Base-by-base conservation (phyloP, 2,113 vertebrate species). In the Plecturocebus donacophilus region DNA sequence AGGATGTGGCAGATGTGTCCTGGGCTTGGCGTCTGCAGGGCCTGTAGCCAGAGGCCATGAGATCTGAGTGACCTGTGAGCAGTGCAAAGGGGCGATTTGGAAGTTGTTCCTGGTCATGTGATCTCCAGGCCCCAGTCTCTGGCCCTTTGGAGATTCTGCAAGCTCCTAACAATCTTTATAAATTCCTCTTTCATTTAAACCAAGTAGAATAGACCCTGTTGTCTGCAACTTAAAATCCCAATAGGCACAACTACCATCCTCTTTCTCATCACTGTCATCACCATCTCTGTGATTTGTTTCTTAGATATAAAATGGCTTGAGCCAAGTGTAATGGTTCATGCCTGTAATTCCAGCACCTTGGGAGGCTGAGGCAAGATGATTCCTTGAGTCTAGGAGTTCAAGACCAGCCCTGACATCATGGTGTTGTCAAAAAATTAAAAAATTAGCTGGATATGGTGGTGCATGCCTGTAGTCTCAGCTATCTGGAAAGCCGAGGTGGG, bases 1-100 rank as follows among this genome's bases (percentile, higher is more conserved):
- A 40, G 56, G 87, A 32, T 40, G 2, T 19, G 14, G 54, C 61
- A 38, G 38, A 58, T 77, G 75, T 8, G 3, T 61, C 49, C 61
- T 8, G 17, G 12, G 9, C 0, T 0, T 7, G 27, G 17, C 79
- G 12, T 32, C 84, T 91, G 56, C 1, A 5, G 49, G 68, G 45
- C 20, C 54, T 61, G 84, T n/a, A 6, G 25, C 88, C 68, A 6
- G 47, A n/a, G 76, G 20, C 32, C 32, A 0, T 0, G 45, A 35
- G 83, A 19, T 2, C 64, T 6, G 10, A 5, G 5, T 4, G 17
- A n/a, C 32, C 35, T 10, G 17, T 0, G 11, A 61, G n/a, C 49
- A 2, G 21, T 0, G 0, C 27, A 4, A 2, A 35, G 35, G 1
- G 35, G 1, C 0, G 7, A 16, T 5, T 1, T 54, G 70, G 64